Conservation (phyloP, 2,888 invertebrate genomes). For the Scrobipalpa costella region DNA sequence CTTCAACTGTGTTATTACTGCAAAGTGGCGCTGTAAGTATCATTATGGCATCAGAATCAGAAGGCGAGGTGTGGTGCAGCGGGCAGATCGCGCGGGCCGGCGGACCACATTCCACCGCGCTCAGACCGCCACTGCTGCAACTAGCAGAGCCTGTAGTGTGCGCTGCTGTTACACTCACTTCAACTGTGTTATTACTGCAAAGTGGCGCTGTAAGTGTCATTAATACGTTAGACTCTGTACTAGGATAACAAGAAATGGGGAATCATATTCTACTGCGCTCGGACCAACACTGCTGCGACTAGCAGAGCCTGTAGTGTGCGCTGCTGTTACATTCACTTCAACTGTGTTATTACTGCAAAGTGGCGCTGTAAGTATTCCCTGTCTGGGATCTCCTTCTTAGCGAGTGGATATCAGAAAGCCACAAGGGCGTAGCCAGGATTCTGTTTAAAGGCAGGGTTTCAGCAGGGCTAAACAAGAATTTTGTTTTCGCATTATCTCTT, state of each 20-base stretch:
- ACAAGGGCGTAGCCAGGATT: no score
- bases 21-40: constrained; percentile 82
- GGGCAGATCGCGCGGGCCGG: constrained; percentile 90
- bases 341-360: constrained; percentile 84
- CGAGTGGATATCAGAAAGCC: no score
- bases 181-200: constrained; percentile 84
- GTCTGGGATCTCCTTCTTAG: no score
- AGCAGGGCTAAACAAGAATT: no score
- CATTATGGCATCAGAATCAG: constrained; percentile 45
- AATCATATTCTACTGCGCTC: constrained; percentile 82
- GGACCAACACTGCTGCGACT: constrained; percentile 72
- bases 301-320: constrained; percentile 68
- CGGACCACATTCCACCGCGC: constrained; percentile 81
- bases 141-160: constrained; percentile 68
- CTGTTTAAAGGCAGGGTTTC: no score
- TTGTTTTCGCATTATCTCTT: no score
- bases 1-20: constrained; percentile 85
- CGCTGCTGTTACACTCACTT: constrained; percentile 84
- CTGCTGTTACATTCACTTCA: constrained; percentile 84
- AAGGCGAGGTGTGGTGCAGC: constrained; percentile 84
- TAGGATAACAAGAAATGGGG: no score
- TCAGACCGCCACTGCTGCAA: constrained; percentile 75
- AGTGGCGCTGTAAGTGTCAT: constrained; percentile 80
- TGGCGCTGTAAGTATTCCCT: constrained; percentile 80
- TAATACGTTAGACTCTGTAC: no score